These are phyloP conservation scores for Etheostoma perlongum DNA, from an alignment of 2,797 vertebrate genomes.

Conservation along the genomic window DNA sequence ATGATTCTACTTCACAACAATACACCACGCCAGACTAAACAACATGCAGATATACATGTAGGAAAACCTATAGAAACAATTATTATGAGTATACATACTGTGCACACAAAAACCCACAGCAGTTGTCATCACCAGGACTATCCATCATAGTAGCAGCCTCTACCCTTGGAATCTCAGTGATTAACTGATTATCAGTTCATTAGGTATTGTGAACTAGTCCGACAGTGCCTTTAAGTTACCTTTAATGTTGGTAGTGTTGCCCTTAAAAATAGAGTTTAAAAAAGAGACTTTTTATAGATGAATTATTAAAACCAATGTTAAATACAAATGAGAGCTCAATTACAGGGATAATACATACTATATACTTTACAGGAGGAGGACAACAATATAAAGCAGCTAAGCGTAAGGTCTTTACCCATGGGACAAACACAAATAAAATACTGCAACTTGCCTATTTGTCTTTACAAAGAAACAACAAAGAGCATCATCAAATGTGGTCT, in stretches of 20 bases:
- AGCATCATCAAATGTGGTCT: conserved; percentile 11
- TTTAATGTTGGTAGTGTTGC: not conserved
- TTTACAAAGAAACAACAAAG: conserved; percentile 4
- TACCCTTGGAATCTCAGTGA: not conserved
- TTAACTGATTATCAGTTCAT: not conserved
- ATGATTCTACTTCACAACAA: conserved; percentile 25
- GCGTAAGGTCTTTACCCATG: not conserved
- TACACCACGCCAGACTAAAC: not conserved
- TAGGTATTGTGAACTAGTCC: not conserved
- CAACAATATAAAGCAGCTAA: not conserved
- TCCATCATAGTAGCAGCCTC: not conserved
- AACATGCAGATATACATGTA: not conserved
- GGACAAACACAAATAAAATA: conserved; percentile 25
- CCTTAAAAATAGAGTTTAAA: not conserved
- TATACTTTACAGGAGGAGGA: not conserved
- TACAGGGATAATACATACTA: not conserved
- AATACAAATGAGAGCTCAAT: not conserved
- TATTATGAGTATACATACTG: not conserved
- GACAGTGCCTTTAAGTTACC: not conserved
- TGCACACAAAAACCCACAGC: not conserved
- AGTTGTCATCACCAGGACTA: not conserved
- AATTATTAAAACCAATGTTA: not conserved
- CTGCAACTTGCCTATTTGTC: conserved; percentile 17
- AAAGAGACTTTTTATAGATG: not conserved
- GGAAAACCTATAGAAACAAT: not conserved